phyloP scores from a whole-genome alignment of 2,113 vertebrate genomes.

The Mungos mungo region DNA sequence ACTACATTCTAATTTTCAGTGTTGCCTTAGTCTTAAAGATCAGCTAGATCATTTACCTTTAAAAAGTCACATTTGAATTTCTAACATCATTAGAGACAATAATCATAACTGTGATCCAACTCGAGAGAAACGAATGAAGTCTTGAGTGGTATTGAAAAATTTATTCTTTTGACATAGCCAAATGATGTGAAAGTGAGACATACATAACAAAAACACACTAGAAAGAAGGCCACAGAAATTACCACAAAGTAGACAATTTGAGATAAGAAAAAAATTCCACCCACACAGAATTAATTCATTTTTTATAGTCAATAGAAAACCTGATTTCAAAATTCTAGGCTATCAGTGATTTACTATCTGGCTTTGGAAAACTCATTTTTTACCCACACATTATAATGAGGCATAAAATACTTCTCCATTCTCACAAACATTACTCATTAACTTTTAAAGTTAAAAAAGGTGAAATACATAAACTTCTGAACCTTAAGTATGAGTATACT shows the following conservation, averaged over 20 bases:
- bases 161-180: neutral
- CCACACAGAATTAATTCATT: neutral
- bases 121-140: neutral
- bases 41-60: neutral
- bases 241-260: neutral
- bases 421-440: slow-evolving; percentile 34
- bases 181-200: neutral
- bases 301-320: slow-evolving; percentile 26
- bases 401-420: neutral
- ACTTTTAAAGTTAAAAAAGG: slow-evolving; percentile 18
- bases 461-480: neutral
- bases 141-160: neutral
- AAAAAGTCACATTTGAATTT: neutral
- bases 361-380: slow-evolving; percentile 19
- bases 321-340: slow-evolving; percentile 15
- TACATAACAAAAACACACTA: neutral
- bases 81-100: neutral
- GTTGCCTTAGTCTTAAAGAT: neutral
- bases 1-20: neutral
- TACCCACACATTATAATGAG: slow-evolving; percentile 6
- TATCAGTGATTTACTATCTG: neutral
- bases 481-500: neutral
- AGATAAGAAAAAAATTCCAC: neutral
- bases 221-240: neutral
- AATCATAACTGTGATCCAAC: neutral